These are phyloP conservation scores for Campylomormyrus tamandua DNA, from an alignment of 2,113 vertebrate genomes.

Conservation along the genomic window DNA sequence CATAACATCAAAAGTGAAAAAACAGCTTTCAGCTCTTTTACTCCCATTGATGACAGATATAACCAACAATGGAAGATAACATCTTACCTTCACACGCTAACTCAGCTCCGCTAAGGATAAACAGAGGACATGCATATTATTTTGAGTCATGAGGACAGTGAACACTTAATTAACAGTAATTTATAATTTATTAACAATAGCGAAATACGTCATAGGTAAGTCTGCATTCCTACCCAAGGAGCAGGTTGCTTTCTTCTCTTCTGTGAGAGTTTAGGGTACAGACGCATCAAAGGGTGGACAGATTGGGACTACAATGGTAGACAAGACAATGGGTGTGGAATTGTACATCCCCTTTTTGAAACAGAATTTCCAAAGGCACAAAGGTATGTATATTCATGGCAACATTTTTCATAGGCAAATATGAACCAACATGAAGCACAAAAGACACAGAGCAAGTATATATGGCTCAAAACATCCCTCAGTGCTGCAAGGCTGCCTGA, in stretches of 20 bases:
- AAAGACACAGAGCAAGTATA: not conserved
- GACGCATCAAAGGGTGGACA: slow-evolving; percentile 62
- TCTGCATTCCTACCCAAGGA: slow-evolving; percentile 41
- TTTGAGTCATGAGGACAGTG: not conserved
- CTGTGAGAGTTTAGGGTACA: slow-evolving; percentile 58
- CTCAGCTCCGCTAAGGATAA: not conserved
- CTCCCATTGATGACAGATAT: not conserved
- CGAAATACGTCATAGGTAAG: not conserved
- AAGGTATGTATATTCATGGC: not conserved
- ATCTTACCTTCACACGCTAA: not conserved
- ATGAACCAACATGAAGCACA: not conserved
- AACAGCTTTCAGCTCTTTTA: not conserved
- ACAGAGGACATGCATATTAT: not conserved
- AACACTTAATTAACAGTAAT: not conserved
- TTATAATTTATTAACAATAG: not conserved
- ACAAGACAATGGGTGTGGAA: not conserved
- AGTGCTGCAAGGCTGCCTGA: not conserved
- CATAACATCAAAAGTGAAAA: not conserved
- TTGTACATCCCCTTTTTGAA: not conserved
- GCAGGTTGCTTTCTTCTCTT: slow-evolving; percentile 57
- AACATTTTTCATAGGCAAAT: not conserved
- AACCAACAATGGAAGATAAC: not conserved
- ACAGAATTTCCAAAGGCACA: not conserved
- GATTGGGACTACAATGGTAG: slow-evolving; percentile 49
- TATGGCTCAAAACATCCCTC: not conserved